Base-by-base conservation (phyloP, 2,888 invertebrate species). In the Malthinus flaveolus region DNA sequence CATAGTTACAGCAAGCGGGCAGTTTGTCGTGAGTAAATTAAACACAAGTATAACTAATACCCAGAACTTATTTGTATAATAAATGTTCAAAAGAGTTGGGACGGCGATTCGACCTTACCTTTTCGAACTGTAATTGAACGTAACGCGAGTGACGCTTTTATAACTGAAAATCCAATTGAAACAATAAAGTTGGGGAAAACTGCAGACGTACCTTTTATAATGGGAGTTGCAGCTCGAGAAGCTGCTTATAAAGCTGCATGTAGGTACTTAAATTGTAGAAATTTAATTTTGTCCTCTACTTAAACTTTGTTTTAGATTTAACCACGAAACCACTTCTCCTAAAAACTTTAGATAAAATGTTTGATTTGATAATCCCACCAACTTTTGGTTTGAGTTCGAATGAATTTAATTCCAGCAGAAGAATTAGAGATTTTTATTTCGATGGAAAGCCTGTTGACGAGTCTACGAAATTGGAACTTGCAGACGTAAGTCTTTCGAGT, bases 41-140 rank as follows among this genome's bases (percentile, higher is more conserved):
- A 42, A 15, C 7, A 15, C n/a, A 42, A 15, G 12, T 1, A 23
- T 15, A 42, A 15, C 15, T 1, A 23, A 42, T 15, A 9, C 6
- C 5, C 11, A 23, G 34, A 36, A 13, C 8, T 48, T 48, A 1
- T n/a, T n/a, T n/a, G n/a, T n/a, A n/a, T 36, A 23, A 9, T 31
- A 11, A 11, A 32, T 11, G 10, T 34, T 32, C 1, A 73, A 13
- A 61, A 90, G 89, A 80, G 82, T 55, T 90, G 88, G 87, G 89
- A 89, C 71, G 86, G 85, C 64, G 89, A 90, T 75, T 88, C 90
- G 0, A 87, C 89, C 86, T 88, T 91, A 60, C 87, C 90, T 0
- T 91, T 91, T 72, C 88, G 87, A 67, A 91, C 92, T 0, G 88
- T 88, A 0, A 81, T 88, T 1, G 93, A 93, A 71, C 87, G 87